Evolutionary conservation across 1,140 invertebrate genomes (phyloP).

Genomic region (Hyphantria cunea): DNA sequence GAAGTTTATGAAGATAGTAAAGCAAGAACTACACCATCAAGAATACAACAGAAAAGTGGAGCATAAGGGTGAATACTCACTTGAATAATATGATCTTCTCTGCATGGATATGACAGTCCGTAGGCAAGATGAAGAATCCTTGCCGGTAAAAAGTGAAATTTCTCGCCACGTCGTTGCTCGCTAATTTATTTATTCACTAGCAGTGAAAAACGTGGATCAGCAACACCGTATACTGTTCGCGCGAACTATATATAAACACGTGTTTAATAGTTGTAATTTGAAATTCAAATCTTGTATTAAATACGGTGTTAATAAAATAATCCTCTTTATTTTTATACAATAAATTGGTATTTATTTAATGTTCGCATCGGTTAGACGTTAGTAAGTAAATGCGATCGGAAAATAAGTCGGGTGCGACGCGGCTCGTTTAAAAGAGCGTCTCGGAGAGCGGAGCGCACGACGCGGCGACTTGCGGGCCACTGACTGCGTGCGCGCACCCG

Average conservation of each 20-base stretch:
- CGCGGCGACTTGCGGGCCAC: slow-evolving; percentile 70
- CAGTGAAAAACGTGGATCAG: slow-evolving; percentile 71
- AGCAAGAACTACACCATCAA: background rate
- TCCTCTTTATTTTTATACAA: slow-evolving; percentile 32
- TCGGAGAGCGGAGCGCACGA: slow-evolving; percentile 63
- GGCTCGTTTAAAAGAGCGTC: slow-evolving; percentile 42
- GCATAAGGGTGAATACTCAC: slow-evolving; percentile 53
- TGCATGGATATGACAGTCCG: slow-evolving; percentile 39
- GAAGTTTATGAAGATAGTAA: background rate
- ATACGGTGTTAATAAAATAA: slow-evolving; percentile 37
- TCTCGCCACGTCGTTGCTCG: slow-evolving; percentile 55
- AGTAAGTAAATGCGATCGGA: slow-evolving; percentile 51
- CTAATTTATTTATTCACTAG: slow-evolving; percentile 70
- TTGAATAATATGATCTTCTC: slow-evolving; percentile 55
- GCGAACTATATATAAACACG: slow-evolving; percentile 72
- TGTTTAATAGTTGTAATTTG: slow-evolving; percentile 56
- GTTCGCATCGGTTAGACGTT: slow-evolving; percentile 24
- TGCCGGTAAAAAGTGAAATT: slow-evolving; percentile 76
- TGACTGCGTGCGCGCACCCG: slow-evolving; percentile 59
- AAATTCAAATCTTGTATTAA: slow-evolving; percentile 51
- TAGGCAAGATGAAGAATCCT: slow-evolving; percentile 53
- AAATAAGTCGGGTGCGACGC: slow-evolving; percentile 47
- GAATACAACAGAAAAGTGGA: too few species aligned
- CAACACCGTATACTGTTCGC: slow-evolving; percentile 61
- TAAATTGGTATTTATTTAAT: slow-evolving; percentile 34